Base-by-base conservation (phyloP, 2,888 invertebrate species). In the Galerucella calmariensis region DNA sequence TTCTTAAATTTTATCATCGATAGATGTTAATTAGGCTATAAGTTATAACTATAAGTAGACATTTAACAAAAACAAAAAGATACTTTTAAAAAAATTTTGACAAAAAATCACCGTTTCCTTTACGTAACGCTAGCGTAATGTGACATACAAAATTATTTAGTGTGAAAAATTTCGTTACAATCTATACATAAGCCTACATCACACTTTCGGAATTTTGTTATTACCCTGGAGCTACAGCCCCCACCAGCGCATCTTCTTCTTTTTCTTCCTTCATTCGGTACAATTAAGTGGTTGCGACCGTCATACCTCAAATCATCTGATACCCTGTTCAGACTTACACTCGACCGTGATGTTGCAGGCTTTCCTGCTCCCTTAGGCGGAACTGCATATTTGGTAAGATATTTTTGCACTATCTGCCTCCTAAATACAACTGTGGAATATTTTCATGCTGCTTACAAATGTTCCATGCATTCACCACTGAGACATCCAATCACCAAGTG, bases 341-440 rank as follows among this genome's bases (percentile, higher is more conserved):
- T 74, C 41, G 56, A 73, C 56, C 24, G 63, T 62, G 73, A 73
- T 27, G 62, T 69, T 63, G 75, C 68, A 14, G 74, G 72, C 59
- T 66, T 66, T 61, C 75, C 78, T 66, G 70, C 61, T 58, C 70
- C 41, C 59, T 73, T 73, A 46, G 44, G 76, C n/a, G 67, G 48
- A 78, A 72, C 80, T 79, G 75, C 79, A 78, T 70, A 81, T 68
- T 74, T 79, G 76, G 58, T 79, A 77, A 73, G 66, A 59, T 73
- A 72, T 12, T 63, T 58, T 69, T 78, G 67, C n/a, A 74, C 75
- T 63, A 70, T 59, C 24, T 70, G 74, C 69, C 71, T 68, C 73
- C 77, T 75, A 46, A 73, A 75, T 24, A 66, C 63, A 73, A 48
- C 67, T 75, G 75, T 6, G 61, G 14, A 27, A 68, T 68, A 41